phyloP scores from a whole-genome alignment of 2,797 vertebrate species.

The Ambastaia sidthimunki region DNA sequence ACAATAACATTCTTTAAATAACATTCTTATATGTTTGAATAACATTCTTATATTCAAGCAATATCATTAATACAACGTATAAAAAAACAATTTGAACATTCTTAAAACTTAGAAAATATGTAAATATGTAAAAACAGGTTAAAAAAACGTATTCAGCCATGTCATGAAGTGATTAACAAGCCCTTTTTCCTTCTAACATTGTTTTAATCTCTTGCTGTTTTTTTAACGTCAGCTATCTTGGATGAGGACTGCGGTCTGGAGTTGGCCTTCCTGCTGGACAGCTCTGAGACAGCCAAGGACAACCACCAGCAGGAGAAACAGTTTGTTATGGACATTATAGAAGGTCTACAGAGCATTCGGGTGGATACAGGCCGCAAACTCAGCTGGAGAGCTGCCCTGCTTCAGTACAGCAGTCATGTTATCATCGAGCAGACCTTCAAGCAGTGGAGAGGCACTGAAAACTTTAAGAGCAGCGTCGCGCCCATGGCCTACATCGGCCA shows the following conservation, averaged over 20 bases:
- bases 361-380: constrained; percentile 79
- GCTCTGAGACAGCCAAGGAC: constrained; percentile 89
- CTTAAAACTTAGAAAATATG: no score
- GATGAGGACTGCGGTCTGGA: constrained; percentile 89
- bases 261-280: constrained; percentile 90
- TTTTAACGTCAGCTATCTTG: constrained; percentile 69
- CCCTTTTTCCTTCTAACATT: neutral
- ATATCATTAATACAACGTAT: no score
- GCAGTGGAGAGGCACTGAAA: constrained; percentile 84
- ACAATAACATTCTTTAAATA: no score
- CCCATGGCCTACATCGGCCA: constrained; percentile 88
- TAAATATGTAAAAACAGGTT: neutral
- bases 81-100: no score
- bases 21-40: no score
- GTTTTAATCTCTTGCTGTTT: neutral
- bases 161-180: neutral
- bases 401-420: constrained; percentile 93
- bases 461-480: constrained; percentile 81
- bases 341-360: constrained; percentile 79
- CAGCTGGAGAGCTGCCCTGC: constrained; percentile 83
- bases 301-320: constrained; percentile 88
- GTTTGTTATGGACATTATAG: constrained; percentile 83
- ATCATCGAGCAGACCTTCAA: constrained; percentile 85
- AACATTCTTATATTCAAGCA: no score
- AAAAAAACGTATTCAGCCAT: neutral